Base-by-base conservation (phyloP, 2,797 vertebrate genomes). In the Merluccius polli region DNA sequence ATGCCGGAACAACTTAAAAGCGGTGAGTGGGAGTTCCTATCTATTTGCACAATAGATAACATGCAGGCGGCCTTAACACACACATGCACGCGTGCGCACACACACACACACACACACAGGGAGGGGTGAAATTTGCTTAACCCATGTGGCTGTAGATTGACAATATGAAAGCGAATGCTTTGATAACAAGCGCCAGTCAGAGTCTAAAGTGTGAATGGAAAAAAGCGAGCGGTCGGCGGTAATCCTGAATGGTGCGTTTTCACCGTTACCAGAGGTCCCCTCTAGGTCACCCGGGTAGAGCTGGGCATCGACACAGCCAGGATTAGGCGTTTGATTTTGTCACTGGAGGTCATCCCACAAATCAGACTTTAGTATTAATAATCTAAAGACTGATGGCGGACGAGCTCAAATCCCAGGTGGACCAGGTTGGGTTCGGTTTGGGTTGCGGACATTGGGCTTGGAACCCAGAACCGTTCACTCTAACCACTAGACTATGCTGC, bases 21-120 rank as follows among this genome's bases (percentile, higher is more conserved):
- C 52, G 8, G 52, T 59, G 52, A 59, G 52, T 59, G 52, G 52
- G 52, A n/a, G 52, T 59, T 59, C 52, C 52, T 59, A 59, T 59
- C 52, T 59, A 24, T 59, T 59, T n/a, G 10, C 29, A 71, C n/a
- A 71, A 31, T 24, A 69, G 90, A 91, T 89, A 85, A 91, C 89
- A 88, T 90, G 87, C 89, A 87, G 80, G 87, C 88, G 30, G 29
- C 13, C 12, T 30, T 9, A 31, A 69, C 32, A 71, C 32, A 11
- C 15, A 71, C 69, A 38, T 35, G 24, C 33, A 38, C 33, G 24
- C 69, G 2, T 33, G 38, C 33, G 24, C 70, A 38, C 70, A 38
- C 70, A 24, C 70, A 38, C 33, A 71, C 33, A 71, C 70, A 71
- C 70, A 71, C 70, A 72, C 35, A 38, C 71, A 48, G 52, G 52